A percentile compares a stretch with the other conserved stretches of the same genome.
Evolutionary conservation across 2,113 vertebrate genomes (phyloP).

Genomic region (Prunella himalayana): DNA sequence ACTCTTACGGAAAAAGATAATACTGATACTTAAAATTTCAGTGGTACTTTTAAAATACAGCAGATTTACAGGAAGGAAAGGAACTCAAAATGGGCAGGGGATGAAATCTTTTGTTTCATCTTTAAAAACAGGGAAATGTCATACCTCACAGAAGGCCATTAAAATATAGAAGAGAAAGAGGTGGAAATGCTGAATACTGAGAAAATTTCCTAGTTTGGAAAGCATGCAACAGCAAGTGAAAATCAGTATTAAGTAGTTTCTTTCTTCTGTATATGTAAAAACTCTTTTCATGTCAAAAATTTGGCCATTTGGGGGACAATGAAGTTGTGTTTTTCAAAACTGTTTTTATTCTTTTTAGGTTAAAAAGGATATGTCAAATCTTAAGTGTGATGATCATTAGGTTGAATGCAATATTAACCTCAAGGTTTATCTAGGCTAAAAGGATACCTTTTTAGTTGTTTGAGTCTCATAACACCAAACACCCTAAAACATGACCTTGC

Average conservation of each 20-base stretch:
- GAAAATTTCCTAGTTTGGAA: slow-evolving; percentile 6
- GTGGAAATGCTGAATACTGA: not conserved
- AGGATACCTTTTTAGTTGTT: not conserved
- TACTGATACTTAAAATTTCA: not conserved
- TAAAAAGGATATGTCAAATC: not conserved
- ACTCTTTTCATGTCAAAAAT: not conserved
- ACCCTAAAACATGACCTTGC: not conserved
- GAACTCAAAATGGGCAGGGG: not conserved
- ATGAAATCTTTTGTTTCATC: not conserved
- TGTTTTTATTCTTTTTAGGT: not conserved
- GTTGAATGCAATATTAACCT: not conserved
- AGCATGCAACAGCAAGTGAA: not conserved
- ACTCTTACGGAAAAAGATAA: not conserved
- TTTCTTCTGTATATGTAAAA: slow-evolving; percentile 1
- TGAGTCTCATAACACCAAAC: not conserved
- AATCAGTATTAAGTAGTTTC: not conserved
- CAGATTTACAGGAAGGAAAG: not conserved
- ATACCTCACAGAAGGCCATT: not conserved
- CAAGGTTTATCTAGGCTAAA: not conserved
- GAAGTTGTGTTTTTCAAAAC: not conserved
- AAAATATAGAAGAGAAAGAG: not conserved
- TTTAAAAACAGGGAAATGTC: not conserved
- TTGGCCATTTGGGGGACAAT: not conserved
- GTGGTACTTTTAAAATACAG: not conserved
- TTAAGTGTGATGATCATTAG: not conserved